Base-by-base conservation (phyloP, 2,888 invertebrate genomes). In the Sphinx pinastri region DNA sequence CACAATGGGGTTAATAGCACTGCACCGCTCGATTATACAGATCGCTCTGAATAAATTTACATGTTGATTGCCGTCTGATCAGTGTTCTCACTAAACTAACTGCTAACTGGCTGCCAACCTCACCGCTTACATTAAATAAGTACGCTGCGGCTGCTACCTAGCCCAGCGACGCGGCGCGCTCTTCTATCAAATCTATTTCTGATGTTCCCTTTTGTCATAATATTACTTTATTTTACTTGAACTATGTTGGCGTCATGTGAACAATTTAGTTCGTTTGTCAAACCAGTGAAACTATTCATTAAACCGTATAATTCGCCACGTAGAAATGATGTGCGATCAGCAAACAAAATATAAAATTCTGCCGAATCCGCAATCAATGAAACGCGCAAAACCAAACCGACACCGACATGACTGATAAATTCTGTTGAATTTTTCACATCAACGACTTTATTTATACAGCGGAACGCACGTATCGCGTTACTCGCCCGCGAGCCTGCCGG, bases 41-140 rank as follows among this genome's bases (percentile, higher is more conserved):
- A 91, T 91, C 88, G 88, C 85, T 87, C 81, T 83, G 93, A 91
- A 93, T 93, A 92, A 88, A 93, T 93, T 93, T 90, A 88, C 93
- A 93, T 92, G 80, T 85, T 90, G 88, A 93, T 93, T 85, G 85
- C 83, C 81, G 79, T 79, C 81, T 88, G 91, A 92, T 91, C 88
- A 87, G 85, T 86, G 87, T 86, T 87, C 88, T 86, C 85, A 82
- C 84, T 88, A 86, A 87, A 85, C 84, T 83, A 86, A 84, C 86
- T 85, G 84, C 86, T 87, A 88, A 87, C 86, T 83, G 84, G 82
- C 82, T 82, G 82, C 82, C 82, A 80, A 76, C 81, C 84, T 85
- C 77, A 76, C 80, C 76, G 82, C 81, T 77, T 78, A 82, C 80
- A 85, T 84, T 86, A 80, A 84, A 85, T 87, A 86, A 86, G 84